These are phyloP conservation scores for Ochropleura plecta DNA, from an alignment of 2,888 invertebrate species.

Conservation along the genomic window DNA sequence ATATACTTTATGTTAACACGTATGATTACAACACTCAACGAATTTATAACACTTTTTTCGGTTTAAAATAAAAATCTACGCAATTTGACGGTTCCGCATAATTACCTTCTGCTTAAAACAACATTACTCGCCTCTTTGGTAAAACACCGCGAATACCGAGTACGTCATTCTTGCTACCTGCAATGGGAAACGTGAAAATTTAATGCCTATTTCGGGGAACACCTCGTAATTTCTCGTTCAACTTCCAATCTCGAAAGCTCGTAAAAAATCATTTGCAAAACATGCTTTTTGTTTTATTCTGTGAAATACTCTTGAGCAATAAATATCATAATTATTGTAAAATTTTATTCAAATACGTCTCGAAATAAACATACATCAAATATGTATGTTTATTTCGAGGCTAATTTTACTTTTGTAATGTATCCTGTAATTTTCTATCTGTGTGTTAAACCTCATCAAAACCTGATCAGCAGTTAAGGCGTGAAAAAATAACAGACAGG, in stretches of 20 bases:
- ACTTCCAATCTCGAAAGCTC: slow-evolving; percentile 4
- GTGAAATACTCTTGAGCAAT: not conserved
- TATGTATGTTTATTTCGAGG: not conserved
- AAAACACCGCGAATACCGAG: slow-evolving; percentile 86
- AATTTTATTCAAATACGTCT: not conserved
- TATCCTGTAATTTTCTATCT: not conserved
- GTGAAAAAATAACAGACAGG: not conserved
- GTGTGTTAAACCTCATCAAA: not conserved
- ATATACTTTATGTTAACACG: not conserved
- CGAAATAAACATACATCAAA: too few species aligned
- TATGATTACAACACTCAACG: not conserved
- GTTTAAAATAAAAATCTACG: slow-evolving; percentile 2
- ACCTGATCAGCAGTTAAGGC: not conserved
- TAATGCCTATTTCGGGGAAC: slow-evolving; percentile 28
- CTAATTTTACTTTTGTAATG: not conserved
- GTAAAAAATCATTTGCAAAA: slow-evolving; percentile 9
- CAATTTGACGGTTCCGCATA: not conserved
- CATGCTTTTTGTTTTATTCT: slow-evolving; percentile 6
- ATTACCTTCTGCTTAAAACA: slow-evolving; percentile 30
- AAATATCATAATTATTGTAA: not conserved
- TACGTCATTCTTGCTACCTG: slow-evolving; percentile 86
- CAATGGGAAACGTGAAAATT: slow-evolving; percentile 59
- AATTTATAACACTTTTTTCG: not conserved
- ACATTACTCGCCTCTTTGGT: slow-evolving; percentile 76
- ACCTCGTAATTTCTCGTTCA: slow-evolving; percentile 16